Conservation (phyloP, 1,140 invertebrate species). For the Micrasema longulum region DNA sequence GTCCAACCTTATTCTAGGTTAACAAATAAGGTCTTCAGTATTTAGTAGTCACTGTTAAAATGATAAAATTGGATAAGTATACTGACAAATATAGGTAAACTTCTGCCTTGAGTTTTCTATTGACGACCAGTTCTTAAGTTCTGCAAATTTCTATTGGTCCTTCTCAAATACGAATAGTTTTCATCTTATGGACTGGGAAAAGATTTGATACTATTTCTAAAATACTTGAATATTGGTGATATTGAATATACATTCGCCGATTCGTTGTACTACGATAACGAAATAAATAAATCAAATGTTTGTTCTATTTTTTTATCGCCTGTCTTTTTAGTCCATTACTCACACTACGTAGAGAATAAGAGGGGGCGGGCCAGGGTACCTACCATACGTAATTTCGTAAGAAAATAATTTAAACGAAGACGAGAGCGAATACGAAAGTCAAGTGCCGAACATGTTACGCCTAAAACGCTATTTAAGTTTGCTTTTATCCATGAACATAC, state of each 20-base stretch:
- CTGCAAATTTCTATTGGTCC: neutral
- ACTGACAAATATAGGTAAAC: neutral
- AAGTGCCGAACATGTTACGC: neutral
- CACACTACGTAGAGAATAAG: slow-evolving; percentile 12
- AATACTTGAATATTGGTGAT: neutral
- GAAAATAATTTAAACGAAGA: no score
- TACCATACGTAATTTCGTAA: slow-evolving; percentile 15
- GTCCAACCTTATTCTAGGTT: no score
- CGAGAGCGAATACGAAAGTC: neutral
- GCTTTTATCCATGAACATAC: no score
- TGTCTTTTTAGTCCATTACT: slow-evolving; percentile 25
- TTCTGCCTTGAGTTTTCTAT: neutral
- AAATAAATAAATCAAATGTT: slow-evolving; percentile 19
- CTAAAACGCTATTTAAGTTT: no score
- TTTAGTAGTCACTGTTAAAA: no score
- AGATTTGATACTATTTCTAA: neutral
- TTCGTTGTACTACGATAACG: neutral
- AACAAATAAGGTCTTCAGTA: no score
- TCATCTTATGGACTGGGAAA: neutral
- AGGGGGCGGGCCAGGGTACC: neutral
- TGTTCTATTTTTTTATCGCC: slow-evolving; percentile 13
- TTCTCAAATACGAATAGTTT: neutral
- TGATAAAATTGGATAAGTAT: no score
- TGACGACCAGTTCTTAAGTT: neutral
- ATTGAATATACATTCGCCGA: no score